phyloP scores from a whole-genome alignment of 2,888 invertebrate species.

The Xiphydria camelus region DNA sequence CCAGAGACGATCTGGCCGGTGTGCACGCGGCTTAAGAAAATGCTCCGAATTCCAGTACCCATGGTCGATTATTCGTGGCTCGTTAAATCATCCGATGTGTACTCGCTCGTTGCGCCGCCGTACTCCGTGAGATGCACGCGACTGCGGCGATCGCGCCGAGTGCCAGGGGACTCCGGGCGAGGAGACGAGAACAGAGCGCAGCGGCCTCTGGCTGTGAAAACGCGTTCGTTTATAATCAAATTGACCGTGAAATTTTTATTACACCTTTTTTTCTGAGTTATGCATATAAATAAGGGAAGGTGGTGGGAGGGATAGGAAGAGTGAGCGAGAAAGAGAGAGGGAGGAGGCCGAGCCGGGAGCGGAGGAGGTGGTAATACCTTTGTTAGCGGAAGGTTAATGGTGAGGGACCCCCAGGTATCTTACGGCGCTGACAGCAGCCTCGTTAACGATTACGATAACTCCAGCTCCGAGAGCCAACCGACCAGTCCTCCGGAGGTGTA shows the following conservation, averaged over 20 bases:
- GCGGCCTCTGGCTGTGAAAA: not conserved
- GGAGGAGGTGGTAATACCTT: constrained; percentile 50
- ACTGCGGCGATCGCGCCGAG: not conserved
- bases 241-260: constrained; percentile 52
- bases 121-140: no score
- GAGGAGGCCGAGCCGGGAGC: constrained; percentile 33
- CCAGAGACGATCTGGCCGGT: no score
- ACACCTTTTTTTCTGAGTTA: constrained; percentile 53
- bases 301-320: constrained; percentile 20
- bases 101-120: no score
- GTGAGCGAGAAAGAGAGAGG: constrained; percentile 19
- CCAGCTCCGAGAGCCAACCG: constrained; percentile 16
- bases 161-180: no score
- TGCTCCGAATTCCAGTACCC: no score
- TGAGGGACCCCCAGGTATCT: constrained; percentile 47
- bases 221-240: constrained; percentile 9
- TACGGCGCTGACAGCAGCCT: constrained; percentile 49
- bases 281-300: constrained; percentile 54
- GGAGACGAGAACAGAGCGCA: no score
- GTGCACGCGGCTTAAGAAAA: no score
- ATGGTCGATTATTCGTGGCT: no score
- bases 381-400: constrained; percentile 52
- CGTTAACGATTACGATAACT: constrained; percentile 52
- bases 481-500: not conserved
- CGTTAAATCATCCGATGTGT: no score